Evolutionary conservation across 2,113 vertebrate genomes (phyloP).

Genomic region (Hypomesus transpacificus): DNA sequence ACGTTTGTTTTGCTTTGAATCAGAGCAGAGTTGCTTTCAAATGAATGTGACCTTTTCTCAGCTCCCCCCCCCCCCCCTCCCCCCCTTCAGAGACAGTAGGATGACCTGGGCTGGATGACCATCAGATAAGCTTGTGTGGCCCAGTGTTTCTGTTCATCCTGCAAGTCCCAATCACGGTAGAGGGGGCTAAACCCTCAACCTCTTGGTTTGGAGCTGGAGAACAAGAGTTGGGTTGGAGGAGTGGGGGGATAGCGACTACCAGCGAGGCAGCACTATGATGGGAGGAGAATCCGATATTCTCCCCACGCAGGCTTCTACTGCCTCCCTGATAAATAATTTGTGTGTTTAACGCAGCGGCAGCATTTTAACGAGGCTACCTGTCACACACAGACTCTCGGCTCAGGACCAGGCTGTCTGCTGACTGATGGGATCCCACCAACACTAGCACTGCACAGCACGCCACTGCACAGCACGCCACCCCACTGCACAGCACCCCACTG

Average conservation of each 20-base stretch:
- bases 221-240: not conserved
- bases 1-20: no score
- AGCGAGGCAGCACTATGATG: slow-evolving; percentile 5
- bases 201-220: no score
- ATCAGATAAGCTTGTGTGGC: not conserved
- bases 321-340: slow-evolving; percentile 68
- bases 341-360: slow-evolving; percentile 56
- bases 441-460: no score
- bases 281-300: slow-evolving; percentile 60
- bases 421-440: slow-evolving; percentile 19
- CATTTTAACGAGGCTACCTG: slow-evolving; percentile 65
- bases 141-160: not conserved
- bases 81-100: not conserved
- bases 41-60: no score
- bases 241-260: slow-evolving; percentile 21
- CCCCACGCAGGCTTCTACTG: slow-evolving; percentile 51
- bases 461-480: no score
- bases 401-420: slow-evolving; percentile 25
- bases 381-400: slow-evolving; percentile 51
- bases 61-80: no score
- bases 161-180: not conserved
- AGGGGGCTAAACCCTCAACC: not conserved
- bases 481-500: no score
- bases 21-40: no score
- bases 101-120: slow-evolving; percentile 31